These are phyloP conservation scores for Elanus axillaris DNA, from an alignment of 2,113 vertebrate species.

Conservation along the genomic window DNA sequence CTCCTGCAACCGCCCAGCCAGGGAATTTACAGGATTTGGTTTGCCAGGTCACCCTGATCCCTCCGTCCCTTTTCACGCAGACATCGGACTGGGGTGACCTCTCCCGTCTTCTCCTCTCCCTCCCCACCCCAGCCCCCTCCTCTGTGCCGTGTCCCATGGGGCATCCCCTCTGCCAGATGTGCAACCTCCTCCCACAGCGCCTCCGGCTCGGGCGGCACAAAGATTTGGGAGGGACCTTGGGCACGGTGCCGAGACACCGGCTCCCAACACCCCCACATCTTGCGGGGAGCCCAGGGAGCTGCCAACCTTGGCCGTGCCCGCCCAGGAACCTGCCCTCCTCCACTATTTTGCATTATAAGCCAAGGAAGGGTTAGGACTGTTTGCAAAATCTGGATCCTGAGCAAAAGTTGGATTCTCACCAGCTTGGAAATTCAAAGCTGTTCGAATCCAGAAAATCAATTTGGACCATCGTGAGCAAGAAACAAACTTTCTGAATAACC, in stretches of 20 bases:
- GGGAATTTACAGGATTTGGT: background rate
- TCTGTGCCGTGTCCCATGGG: background rate
- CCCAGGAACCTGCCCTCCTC: background rate
- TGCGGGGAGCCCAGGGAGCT: background rate
- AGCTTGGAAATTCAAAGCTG: background rate
- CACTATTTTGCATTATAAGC: fast-evolving
- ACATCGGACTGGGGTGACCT: background rate
- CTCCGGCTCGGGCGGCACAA: fast-evolving
- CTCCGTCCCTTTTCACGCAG: fast-evolving
- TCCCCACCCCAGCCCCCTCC: background rate
- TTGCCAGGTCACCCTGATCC: background rate
- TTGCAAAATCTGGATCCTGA: background rate
- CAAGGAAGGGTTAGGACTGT: background rate
- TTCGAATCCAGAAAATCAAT: background rate
- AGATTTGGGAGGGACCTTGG: background rate
- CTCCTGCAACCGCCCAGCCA: fast-evolving
- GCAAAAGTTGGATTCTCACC: background rate
- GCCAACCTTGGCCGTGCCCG: background rate
- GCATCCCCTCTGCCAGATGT: background rate
- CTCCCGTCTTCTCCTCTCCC: background rate
- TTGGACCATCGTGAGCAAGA: background rate
- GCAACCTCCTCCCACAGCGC: background rate
- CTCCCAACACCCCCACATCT: background rate
- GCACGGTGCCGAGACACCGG: fast-evolving
- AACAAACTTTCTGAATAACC: background rate